phyloP scores from a whole-genome alignment of 2,113 vertebrate species.

The Leucopsar rothschildi region DNA sequence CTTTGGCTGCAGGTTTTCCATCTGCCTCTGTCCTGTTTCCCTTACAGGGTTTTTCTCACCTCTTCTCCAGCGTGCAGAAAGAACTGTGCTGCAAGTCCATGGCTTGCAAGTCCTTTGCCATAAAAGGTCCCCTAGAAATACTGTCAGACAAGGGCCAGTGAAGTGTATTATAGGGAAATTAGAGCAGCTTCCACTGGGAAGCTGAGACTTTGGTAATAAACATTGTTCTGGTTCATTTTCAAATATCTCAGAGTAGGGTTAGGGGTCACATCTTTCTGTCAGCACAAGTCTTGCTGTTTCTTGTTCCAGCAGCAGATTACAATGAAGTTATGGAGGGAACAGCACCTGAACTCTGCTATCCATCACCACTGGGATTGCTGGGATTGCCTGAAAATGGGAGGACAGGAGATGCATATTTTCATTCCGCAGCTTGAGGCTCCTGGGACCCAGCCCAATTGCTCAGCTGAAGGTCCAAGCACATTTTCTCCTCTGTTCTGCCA shows the following conservation, averaged over 20 bases:
- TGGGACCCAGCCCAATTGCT: neutral
- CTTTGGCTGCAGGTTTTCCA: neutral
- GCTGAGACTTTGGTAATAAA: neutral
- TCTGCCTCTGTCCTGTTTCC: neutral
- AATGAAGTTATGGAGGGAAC: neutral
- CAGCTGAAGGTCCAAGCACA: neutral
- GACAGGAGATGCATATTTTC: neutral
- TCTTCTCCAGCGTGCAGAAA: neutral
- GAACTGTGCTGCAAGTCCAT: neutral
- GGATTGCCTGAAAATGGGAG: neutral
- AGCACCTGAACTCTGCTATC: neutral
- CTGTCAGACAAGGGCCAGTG: neutral
- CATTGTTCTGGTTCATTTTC: neutral
- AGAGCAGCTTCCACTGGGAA: neutral
- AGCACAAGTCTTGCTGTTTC: neutral
- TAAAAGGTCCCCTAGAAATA: neutral
- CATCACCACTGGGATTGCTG: neutral
- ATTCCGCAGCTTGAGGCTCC: neutral
- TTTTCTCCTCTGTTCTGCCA: neutral
- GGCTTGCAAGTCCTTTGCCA: neutral
- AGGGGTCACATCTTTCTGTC: neutral
- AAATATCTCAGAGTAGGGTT: neutral
- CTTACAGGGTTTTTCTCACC: neutral
- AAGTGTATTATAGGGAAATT: neutral
- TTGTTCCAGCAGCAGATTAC: neutral